Conservation (phyloP, 1,140 invertebrate species). For the Yoshiicerus persimilis region DNA sequence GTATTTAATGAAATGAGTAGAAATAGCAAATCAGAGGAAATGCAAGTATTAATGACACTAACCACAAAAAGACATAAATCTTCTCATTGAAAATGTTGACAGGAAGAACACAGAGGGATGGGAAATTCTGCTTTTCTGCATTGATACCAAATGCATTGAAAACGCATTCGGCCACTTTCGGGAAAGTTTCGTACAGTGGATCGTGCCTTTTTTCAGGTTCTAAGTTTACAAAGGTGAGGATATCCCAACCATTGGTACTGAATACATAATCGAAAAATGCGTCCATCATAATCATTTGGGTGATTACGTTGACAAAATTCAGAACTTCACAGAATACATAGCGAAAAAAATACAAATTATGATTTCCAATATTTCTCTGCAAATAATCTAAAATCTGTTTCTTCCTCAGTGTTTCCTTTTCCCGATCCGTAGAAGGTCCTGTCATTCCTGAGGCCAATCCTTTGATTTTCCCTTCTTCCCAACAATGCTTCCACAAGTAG, state of each 20-base stretch:
- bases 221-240: not conserved
- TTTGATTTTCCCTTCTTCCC: conserved; percentile 66
- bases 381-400: not conserved
- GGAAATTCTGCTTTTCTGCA: conserved; percentile 76
- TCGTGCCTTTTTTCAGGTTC: conserved; percentile 62
- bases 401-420: conserved; percentile 65
- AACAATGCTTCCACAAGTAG: conserved; percentile 68
- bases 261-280: conserved; percentile 76
- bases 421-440: conserved; percentile 73
- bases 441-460: conserved; percentile 81
- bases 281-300: conserved; percentile 54
- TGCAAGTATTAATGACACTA: too few relatives aligned
- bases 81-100: conserved; percentile 58
- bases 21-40: too few relatives aligned
- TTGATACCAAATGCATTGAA: conserved; percentile 72
- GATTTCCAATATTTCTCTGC: conserved; percentile 51
- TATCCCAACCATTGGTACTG: conserved; percentile 64
- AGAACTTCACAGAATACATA: conserved; percentile 54
- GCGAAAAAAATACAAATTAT: conserved; percentile 73
- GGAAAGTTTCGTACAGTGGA: conserved; percentile 57
- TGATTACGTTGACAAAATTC: conserved; percentile 54
- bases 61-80: conserved; percentile 57
- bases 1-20: too few relatives aligned
- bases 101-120: conserved; percentile 63
- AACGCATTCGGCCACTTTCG: conserved; percentile 52